phyloP scores from a whole-genome alignment of 1,140 invertebrate genomes.

The Radopholus similis region DNA sequence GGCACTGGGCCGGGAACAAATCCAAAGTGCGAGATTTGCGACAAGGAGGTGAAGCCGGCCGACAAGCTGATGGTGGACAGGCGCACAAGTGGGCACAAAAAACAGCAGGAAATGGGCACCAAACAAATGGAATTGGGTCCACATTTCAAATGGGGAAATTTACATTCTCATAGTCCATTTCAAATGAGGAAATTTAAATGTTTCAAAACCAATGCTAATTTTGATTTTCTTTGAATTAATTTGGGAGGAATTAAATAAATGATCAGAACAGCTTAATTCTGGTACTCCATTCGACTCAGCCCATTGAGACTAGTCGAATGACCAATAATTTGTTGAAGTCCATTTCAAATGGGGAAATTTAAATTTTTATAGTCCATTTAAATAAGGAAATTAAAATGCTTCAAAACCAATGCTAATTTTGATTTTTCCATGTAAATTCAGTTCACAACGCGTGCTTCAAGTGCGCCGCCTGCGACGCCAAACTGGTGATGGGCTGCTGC shows the following conservation, averaged over 20 bases:
- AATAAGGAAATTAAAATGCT: not conserved
- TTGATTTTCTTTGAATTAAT: too few species aligned
- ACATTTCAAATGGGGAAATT: too few species aligned
- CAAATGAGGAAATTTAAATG: not conserved
- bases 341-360: too few species aligned
- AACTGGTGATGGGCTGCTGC: not conserved
- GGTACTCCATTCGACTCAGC: too few species aligned
- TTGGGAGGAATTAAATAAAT: too few species aligned
- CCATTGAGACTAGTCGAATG: too few species aligned
- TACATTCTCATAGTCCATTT: conserved; percentile 5
- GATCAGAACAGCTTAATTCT: too few species aligned
- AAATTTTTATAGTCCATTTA: conserved; percentile 5
- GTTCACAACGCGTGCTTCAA: conserved; percentile 16
- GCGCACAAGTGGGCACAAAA: conserved; percentile 16
- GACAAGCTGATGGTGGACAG: conserved; percentile 14
- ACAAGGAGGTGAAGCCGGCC: not conserved
- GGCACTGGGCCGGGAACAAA: not conserved
- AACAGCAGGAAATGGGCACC: too few species aligned
- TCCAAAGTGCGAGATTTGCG: not conserved
- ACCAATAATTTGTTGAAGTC: too few species aligned
- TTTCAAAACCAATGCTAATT: conserved; percentile 3
- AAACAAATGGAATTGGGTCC: too few species aligned
- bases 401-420: conserved; percentile 8
- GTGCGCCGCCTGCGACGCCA: not conserved
- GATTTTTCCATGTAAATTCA: conserved; percentile 3